phyloP scores from a whole-genome alignment of 2,797 vertebrate species.

The Falco rusticolus region DNA sequence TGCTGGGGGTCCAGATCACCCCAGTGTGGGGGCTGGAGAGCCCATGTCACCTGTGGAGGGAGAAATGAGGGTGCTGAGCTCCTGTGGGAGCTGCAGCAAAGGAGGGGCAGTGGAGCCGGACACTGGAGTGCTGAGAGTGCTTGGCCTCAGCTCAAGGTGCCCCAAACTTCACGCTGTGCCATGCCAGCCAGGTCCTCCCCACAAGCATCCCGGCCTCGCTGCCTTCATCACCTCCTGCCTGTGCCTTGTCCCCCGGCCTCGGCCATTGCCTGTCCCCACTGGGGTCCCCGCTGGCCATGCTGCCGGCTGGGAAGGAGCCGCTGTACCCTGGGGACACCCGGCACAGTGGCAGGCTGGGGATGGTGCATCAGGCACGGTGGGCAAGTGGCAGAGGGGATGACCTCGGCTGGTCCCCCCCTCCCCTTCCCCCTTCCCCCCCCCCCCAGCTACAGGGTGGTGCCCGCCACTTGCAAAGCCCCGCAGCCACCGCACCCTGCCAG shows the following conservation, averaged over 20 bases:
- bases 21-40: not conserved
- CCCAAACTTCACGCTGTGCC: rapidly evolving
- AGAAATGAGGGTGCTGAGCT: not conserved
- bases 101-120: rapidly evolving
- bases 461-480: rapidly evolving
- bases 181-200: not conserved
- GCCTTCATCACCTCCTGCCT: not conserved
- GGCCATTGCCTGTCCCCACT: not conserved
- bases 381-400: not conserved
- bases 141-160: not conserved
- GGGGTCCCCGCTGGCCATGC: not conserved
- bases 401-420: rapidly evolving
- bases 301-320: not conserved
- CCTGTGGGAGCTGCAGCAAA: not conserved
- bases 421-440: too few species aligned
- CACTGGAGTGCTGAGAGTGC: not conserved
- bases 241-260: rapidly evolving
- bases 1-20: rapidly evolving
- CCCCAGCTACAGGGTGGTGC: not conserved
- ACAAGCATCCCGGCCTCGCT: not conserved
- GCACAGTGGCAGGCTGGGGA: rapidly evolving
- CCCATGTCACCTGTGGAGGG: not conserved
- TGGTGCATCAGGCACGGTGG: rapidly evolving
- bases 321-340: not conserved
- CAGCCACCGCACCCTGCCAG: not conserved